phyloP scores from a whole-genome alignment of 2,888 invertebrate genomes.

The Electrophaes corylata region DNA sequence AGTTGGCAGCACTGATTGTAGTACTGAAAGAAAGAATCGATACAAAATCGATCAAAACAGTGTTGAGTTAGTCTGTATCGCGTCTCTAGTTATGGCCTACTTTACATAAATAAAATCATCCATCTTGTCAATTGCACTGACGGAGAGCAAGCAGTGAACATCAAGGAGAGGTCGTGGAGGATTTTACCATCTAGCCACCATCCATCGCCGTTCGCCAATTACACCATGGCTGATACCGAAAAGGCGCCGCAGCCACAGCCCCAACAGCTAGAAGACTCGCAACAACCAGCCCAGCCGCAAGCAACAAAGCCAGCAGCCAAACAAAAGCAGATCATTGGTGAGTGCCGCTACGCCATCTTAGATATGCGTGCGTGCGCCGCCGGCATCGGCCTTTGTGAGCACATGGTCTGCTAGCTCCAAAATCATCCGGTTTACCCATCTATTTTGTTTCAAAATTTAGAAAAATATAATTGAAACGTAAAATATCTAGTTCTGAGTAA shows the following conservation, averaged over 20 bases:
- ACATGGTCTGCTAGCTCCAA: constrained; percentile 61
- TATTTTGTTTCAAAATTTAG: constrained; percentile 15
- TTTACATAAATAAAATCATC: not conserved
- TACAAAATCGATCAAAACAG: no score
- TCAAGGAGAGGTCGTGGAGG: constrained; percentile 91
- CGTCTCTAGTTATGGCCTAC: not conserved
- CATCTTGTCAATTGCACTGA: constrained; percentile 59
- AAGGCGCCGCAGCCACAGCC: constrained; percentile 90
- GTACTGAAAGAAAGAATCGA: no score
- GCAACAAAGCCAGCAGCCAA: constrained; percentile 86
- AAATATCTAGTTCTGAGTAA: constrained; percentile 14
- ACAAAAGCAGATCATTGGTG: constrained; percentile 95
- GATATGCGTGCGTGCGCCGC: constrained; percentile 61
- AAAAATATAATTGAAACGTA: constrained; percentile 17
- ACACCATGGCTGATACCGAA: constrained; percentile 98
- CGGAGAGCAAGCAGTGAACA: constrained; percentile 88
- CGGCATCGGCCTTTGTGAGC: constrained; percentile 67
- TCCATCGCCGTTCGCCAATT: constrained; percentile 91
- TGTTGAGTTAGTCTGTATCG: no score
- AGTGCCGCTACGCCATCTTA: constrained; percentile 83
- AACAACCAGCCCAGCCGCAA: constrained; percentile 86
- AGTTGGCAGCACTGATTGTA: no score
- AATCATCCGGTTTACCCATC: constrained; percentile 36
- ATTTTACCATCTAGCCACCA: constrained; percentile 88
- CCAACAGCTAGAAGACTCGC: constrained; percentile 86